Percentiles rank a stretch among this genome's conserved stretches.
phyloP scores from a whole-genome alignment of 1,140 invertebrate species.

The Belonocnema kinseyi region DNA sequence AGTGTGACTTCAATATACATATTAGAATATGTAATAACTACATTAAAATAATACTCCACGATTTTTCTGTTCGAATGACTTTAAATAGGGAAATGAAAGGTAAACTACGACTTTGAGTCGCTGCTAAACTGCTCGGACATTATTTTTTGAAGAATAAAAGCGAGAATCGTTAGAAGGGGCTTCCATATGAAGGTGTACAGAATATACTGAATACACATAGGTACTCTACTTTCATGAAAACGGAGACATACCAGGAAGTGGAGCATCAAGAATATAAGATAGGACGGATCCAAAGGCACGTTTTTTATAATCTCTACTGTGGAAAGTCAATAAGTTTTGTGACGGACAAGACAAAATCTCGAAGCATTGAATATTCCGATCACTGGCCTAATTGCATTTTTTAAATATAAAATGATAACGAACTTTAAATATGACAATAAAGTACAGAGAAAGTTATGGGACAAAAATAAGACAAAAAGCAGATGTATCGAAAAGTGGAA shows the following conservation, averaged over 20 bases:
- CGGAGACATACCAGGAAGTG: constrained; percentile 19
- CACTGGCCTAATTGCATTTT: constrained; percentile 19
- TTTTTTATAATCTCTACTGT: constrained; percentile 28
- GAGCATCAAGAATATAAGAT: constrained; percentile 25
- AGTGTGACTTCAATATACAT: too few species aligned
- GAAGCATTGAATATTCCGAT: constrained; percentile 1
- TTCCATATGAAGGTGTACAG: constrained; percentile 17
- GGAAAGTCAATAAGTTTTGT: constrained; percentile 25
- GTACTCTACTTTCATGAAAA: constrained; percentile 31
- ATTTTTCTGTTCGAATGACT: too few species aligned
- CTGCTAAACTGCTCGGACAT: too few species aligned
- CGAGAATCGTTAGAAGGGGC: too few species aligned
- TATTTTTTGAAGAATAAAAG: too few species aligned
- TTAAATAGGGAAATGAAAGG: background rate
- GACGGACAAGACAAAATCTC: constrained; percentile 24
- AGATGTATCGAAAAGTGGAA: too few species aligned
- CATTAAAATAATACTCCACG: too few species aligned
- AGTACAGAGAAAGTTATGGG: too few species aligned
- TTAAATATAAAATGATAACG: background rate
- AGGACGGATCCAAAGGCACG: constrained; percentile 6
- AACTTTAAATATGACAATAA: too few species aligned
- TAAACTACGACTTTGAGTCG: too few species aligned
- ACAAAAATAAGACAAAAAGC: too few species aligned
- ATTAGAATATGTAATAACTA: too few species aligned
- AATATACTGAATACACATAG: constrained; percentile 12